Percentiles rank a stretch among this genome's conserved stretches.
These are phyloP conservation scores for Bradypus variegatus DNA, from an alignment of 2,797 vertebrate species.

Conservation along the genomic window DNA sequence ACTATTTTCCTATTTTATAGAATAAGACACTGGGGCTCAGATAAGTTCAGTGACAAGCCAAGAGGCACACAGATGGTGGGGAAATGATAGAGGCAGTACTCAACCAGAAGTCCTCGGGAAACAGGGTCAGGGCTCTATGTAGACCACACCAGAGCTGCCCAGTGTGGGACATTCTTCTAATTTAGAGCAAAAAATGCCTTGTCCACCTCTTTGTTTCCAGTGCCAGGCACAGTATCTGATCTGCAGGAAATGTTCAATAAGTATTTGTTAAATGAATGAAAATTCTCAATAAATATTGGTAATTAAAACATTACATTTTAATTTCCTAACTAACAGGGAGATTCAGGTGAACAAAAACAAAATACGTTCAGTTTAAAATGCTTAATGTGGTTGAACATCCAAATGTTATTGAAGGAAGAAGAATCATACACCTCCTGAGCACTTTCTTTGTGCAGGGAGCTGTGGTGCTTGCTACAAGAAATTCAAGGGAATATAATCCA, in stretches of 20 bases:
- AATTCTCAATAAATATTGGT: background rate
- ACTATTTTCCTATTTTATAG: background rate
- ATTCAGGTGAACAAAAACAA: background rate
- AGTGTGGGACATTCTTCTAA: background rate
- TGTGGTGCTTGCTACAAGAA: background rate
- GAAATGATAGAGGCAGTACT: background rate
- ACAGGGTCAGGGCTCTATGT: background rate
- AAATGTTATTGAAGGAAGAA: background rate
- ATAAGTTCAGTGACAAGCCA: background rate
- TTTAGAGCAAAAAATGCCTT: background rate
- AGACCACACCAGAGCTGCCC: background rate
- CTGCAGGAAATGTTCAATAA: background rate
- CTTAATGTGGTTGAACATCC: background rate
- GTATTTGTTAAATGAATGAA: background rate
- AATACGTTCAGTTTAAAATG: background rate
- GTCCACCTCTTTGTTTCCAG: background rate
- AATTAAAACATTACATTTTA: background rate
- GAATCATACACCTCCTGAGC: background rate
- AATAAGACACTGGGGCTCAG: background rate
- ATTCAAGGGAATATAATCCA: background rate
- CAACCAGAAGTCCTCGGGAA: background rate
- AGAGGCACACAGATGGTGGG: background rate
- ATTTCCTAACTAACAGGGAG: background rate
- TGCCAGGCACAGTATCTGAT: background rate
- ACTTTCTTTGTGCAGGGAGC: background rate